Conservation (phyloP, 2,888 invertebrate genomes). For the Muschampia plurimacula region DNA sequence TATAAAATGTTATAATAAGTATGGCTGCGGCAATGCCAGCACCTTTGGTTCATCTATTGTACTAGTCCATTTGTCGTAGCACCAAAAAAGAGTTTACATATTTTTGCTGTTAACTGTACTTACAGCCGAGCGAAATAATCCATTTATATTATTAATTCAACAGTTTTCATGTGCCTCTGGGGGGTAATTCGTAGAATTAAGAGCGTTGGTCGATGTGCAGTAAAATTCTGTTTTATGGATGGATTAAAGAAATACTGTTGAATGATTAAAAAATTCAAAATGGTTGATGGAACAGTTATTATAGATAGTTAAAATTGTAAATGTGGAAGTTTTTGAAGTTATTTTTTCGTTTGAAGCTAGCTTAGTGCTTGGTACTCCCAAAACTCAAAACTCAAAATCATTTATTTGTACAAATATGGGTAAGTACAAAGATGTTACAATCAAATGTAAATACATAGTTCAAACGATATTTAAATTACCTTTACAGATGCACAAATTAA, state of each 20-base stretch:
- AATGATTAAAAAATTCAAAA: conserved; percentile 31
- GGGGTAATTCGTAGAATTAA: conserved; percentile 48
- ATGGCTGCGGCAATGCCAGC: no score
- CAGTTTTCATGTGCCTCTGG: conserved; percentile 47
- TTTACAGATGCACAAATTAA: no score
- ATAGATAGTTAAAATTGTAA: background rate
- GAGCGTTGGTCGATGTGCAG: conserved; percentile 36
- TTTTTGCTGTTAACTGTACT: conserved; percentile 26
- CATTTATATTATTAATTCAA: conserved; percentile 48
- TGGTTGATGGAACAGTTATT: conserved; percentile 10
- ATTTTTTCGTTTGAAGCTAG: background rate
- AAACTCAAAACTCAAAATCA: no score
- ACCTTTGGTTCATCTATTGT: no score
- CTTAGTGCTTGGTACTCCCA: background rate
- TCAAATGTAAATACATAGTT: no score
- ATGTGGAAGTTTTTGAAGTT: background rate
- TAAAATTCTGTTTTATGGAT: conserved; percentile 38
- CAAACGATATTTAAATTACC: no score
- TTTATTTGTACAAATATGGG: no score
- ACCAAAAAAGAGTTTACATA: background rate
- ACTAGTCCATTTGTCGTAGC: no score
- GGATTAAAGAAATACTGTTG: conserved; percentile 29
- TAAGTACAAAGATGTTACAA: no score
- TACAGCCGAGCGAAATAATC: conserved; percentile 35
- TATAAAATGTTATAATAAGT: no score